A percentile compares a stretch with the other conserved stretches of the same genome.
These are phyloP conservation scores for Nomada ferruginata DNA, from an alignment of 2,888 invertebrate species.

Conservation along the genomic window DNA sequence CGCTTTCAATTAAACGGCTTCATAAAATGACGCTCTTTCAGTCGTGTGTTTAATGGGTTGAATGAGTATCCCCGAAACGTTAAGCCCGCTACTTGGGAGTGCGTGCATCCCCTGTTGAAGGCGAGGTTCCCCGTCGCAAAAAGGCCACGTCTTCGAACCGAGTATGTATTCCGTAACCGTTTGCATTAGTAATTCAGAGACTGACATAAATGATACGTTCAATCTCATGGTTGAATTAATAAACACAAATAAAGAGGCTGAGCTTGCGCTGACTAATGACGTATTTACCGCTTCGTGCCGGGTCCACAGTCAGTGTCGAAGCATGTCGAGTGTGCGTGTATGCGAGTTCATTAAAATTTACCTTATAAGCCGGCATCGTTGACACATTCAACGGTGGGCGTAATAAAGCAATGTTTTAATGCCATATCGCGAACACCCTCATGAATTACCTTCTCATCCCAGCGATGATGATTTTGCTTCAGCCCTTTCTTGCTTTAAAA, in stretches of 20 bases:
- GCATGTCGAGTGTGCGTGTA: conserved; percentile 68
- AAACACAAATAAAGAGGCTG: conserved; percentile 78
- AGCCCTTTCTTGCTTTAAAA: conserved; percentile 35
- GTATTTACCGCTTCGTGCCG: conserved; percentile 80
- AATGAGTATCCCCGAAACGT: conserved; percentile 71
- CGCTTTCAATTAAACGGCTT: conserved; percentile 74
- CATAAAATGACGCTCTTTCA: conserved; percentile 64
- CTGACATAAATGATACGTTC: conserved; percentile 81
- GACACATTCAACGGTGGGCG: conserved; percentile 79
- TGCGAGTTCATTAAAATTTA: conserved; percentile 83
- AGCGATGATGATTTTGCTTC: conserved; percentile 30
- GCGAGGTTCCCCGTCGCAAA: conserved; percentile 45
- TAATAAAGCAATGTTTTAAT: conserved; percentile 82
- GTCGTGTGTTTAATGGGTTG: conserved; percentile 69
- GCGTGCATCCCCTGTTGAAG: conserved; percentile 31
- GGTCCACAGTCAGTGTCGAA: conserved; percentile 62
- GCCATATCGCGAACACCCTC: conserved; percentile 66
- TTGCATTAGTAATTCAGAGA: conserved; percentile 77
- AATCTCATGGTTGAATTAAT: conserved; percentile 80
- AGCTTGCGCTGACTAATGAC: conserved; percentile 79
- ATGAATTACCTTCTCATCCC: conserved; percentile 33
- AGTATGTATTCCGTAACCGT: conserved; percentile 69
- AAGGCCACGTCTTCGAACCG: conserved; percentile 63
- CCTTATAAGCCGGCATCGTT: conserved; percentile 79
- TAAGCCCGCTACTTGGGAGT: conserved; percentile 27